Evolutionary conservation across 2,797 vertebrate species (phyloP), one percentile per base, ranked within the genome.

Genomic region (Mormyrus proboscirostris): DNA sequence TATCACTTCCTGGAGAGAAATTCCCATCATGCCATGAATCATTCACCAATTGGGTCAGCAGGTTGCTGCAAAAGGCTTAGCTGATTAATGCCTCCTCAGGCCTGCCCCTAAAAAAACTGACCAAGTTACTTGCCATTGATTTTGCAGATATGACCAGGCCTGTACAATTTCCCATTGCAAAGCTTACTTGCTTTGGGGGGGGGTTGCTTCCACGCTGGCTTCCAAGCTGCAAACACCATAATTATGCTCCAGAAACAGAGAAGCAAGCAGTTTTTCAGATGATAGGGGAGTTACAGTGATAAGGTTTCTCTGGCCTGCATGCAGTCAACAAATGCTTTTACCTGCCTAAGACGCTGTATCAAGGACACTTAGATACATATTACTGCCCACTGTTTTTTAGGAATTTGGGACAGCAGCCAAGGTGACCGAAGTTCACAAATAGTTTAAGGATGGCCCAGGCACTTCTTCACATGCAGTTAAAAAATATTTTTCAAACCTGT

Each of bases 221-320:
- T 16, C n/a, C 44, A 47, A 85, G 83, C 83, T 29, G 16, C 47
- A 51, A 85, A 85, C 49, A 86, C 10, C 22, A 55, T 55, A 38
- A 55, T 86, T 57, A 86, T 41, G 29, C 51, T 55, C 14, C 85
- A 57, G 33, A 86, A 57, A 57, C 85, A 86, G 0, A 57, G 85
- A 51, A 55, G 51, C 85, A 86, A 86, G 85, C 85, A 86, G 85
- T 86, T 86, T 86, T 86, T 86, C 29, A 47, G 51, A 85, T 85
- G 83, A 85, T 29, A 85, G 49, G 83, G 47, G 44, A 85, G 73
- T 79, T 41, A 79, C 33, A 79, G 38, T 44, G 41, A 86, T 57
- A 86, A n/a, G 25, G 85, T 7, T 38, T 55, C 85, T 55, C 47
- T 86, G 33, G 84, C 16, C 50, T 55, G 50, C 50, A 14, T 84